phyloP scores from a whole-genome alignment of 2,113 vertebrate species.

The Calonectris borealis region DNA sequence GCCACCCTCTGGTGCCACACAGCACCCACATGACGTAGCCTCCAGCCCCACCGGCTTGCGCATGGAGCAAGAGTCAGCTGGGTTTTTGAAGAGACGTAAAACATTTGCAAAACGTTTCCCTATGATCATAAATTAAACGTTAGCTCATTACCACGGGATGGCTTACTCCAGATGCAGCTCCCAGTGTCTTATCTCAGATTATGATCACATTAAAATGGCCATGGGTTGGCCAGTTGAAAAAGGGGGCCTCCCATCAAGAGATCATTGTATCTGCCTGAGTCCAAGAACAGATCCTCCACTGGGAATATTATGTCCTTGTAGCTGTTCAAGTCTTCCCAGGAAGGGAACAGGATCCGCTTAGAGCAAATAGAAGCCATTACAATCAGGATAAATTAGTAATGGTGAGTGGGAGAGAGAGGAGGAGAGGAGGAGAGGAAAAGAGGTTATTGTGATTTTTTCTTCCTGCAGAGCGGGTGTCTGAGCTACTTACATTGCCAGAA shows the following conservation, averaged over 20 bases:
- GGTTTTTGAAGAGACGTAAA: not conserved
- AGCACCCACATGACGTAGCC: not conserved
- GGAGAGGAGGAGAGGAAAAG: not conserved
- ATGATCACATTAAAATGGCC: not conserved
- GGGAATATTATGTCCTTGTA: constrained; percentile 43
- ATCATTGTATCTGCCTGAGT: not conserved
- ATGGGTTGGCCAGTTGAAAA: not conserved
- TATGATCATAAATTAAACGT: not conserved
- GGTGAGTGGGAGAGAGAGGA: constrained; percentile 32
- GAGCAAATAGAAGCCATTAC: constrained; percentile 33
- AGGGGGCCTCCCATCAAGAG: not conserved
- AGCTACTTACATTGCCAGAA: not conserved
- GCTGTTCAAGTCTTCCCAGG: not conserved
- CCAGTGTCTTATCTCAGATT: constrained; percentile 8
- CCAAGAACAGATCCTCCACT: not conserved
- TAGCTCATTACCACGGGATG: not conserved
- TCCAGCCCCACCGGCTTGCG: not conserved
- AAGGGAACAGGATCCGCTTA: constrained; percentile 26
- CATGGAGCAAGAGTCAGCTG: not conserved
- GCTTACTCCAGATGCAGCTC: not conserved
- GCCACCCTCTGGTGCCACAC: not conserved
- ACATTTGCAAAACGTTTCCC: not conserved
- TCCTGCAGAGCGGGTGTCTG: not conserved
- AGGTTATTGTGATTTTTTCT: constrained; percentile 32
- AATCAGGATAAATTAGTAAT: constrained; percentile 51